phyloP scores from a whole-genome alignment of 1,140 invertebrate genomes.

The Pseudomyrmex sp. region DNA sequence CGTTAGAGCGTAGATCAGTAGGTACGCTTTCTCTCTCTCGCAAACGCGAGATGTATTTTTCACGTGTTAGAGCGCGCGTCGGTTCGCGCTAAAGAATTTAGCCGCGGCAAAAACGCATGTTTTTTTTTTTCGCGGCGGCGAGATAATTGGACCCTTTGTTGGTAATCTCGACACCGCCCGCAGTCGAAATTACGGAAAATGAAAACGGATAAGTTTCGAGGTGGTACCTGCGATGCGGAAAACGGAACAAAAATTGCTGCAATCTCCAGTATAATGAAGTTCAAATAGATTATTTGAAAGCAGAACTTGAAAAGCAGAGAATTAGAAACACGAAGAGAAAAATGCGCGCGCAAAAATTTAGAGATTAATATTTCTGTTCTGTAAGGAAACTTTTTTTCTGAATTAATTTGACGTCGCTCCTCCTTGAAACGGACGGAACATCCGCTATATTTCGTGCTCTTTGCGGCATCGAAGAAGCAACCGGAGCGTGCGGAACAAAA shows the following conservation, averaged over 20 bases:
- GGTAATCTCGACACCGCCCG: background rate
- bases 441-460: background rate
- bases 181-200: slow-evolving; percentile 14
- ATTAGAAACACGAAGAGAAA: no score
- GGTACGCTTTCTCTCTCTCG: slow-evolving; percentile 2
- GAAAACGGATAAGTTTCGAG: background rate
- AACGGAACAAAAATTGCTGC: background rate
- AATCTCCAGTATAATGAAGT: background rate
- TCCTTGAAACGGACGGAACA: background rate
- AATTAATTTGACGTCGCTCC: background rate
- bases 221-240: background rate
- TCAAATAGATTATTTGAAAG: background rate
- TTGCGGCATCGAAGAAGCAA: background rate
- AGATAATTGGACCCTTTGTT: background rate
- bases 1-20: slow-evolving; percentile 26
- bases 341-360: no score
- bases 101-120: background rate
- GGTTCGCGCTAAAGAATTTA: slow-evolving; percentile 15
- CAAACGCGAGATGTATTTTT: slow-evolving; percentile 27
- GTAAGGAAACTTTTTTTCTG: no score
- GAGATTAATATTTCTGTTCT: no score
- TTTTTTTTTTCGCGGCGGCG: background rate
- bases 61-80: slow-evolving; percentile 7
- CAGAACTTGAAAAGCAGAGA: background rate
- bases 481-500: background rate